These are phyloP conservation scores for Eumerus sabulonum DNA, from an alignment of 2,888 invertebrate species.

Conservation along the genomic window DNA sequence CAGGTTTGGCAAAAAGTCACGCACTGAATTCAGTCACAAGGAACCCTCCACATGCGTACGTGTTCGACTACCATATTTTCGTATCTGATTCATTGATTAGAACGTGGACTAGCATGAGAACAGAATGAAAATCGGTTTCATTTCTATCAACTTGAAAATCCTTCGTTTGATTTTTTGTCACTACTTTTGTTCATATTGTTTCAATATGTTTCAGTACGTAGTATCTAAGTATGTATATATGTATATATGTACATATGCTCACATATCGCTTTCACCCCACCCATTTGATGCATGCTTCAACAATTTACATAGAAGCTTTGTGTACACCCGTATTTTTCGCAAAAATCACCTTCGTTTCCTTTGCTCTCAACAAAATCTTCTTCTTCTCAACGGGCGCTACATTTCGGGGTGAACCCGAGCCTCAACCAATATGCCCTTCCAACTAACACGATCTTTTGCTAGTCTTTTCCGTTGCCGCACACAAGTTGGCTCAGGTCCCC, in stretches of 20 bases:
- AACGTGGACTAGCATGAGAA: slow-evolving; percentile 36
- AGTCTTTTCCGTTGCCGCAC: too few relatives aligned
- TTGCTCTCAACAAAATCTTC: slow-evolving; percentile 10
- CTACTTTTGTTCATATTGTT: slow-evolving; percentile 26
- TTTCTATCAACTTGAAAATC: not conserved
- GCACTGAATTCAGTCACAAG: slow-evolving; percentile 6
- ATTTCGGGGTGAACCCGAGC: too few relatives aligned
- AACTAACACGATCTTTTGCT: too few relatives aligned
- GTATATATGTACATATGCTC: slow-evolving; percentile 46
- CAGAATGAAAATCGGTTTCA: not conserved
- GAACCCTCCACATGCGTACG: too few relatives aligned
- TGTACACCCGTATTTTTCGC: not conserved
- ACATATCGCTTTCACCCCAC: slow-evolving; percentile 38
- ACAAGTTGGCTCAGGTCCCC: too few relatives aligned
- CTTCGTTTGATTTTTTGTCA: slow-evolving; percentile 27
- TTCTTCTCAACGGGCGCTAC: too few relatives aligned
- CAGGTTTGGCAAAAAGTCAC: slow-evolving; percentile 36
- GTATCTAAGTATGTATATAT: too few relatives aligned
- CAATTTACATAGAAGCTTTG: slow-evolving; percentile 21
- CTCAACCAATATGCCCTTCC: too few relatives aligned
- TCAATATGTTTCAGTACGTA: too few relatives aligned
- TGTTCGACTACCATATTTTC: not conserved
- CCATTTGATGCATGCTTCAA: slow-evolving; percentile 44
- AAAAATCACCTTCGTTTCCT: not conserved
- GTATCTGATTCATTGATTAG: not conserved